Percentiles rank a stretch among this genome's conserved stretches.
These are phyloP conservation scores for Paralvinella palmiformis DNA, from an alignment of 1,140 invertebrate genomes.

Conservation along the genomic window DNA sequence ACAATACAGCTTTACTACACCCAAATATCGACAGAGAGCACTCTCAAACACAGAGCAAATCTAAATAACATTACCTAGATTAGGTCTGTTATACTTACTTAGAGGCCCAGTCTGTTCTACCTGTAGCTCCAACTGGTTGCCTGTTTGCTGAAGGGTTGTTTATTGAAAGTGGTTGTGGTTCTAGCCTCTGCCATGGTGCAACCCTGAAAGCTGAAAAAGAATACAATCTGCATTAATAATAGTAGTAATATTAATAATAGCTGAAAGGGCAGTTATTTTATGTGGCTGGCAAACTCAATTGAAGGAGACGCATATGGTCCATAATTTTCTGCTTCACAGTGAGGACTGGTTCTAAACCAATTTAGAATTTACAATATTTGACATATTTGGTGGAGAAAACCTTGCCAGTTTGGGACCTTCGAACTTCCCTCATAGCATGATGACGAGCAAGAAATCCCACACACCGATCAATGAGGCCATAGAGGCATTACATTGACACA, in stretches of 20 bases:
- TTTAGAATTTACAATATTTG: background rate
- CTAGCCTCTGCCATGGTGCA: conserved; percentile 11
- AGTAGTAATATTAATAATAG: background rate
- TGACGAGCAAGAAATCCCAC: too few relatives aligned
- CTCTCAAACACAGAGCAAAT: too few relatives aligned
- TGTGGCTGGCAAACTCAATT: background rate
- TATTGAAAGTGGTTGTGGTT: conserved; percentile 4
- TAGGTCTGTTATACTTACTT: too few relatives aligned
- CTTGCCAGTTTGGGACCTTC: too few relatives aligned
- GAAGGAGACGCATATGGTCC: background rate
- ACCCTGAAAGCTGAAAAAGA: background rate
- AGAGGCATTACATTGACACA: too few relatives aligned
- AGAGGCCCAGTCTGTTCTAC: conserved; percentile 15
- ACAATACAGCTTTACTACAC: too few relatives aligned
- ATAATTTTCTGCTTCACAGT: background rate
- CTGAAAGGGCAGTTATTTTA: background rate
- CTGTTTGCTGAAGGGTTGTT: background rate
- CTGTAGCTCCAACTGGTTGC: conserved; percentile 15
- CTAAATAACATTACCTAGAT: too few relatives aligned
- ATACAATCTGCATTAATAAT: background rate
- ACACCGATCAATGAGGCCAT: too few relatives aligned
- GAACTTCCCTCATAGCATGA: too few relatives aligned
- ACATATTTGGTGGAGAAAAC: too few relatives aligned
- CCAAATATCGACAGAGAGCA: too few relatives aligned
- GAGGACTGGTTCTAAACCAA: background rate